These are phyloP conservation scores for Acarapis woodi DNA, from an alignment of 1,140 invertebrate genomes.

Conservation along the genomic window DNA sequence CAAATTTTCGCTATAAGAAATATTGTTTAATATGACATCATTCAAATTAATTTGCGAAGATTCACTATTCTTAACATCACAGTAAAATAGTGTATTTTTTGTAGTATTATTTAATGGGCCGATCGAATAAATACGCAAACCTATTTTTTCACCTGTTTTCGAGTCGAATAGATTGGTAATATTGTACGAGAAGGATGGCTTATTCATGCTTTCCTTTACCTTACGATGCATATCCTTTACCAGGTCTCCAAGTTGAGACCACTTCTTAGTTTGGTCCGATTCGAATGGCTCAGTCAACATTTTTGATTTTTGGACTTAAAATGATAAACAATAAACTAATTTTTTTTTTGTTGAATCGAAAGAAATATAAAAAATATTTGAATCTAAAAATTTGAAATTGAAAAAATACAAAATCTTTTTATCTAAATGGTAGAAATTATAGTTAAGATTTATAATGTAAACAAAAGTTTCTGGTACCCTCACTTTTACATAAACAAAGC, in stretches of 20 bases:
- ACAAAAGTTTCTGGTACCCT: too few species aligned
- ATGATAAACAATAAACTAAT: too few species aligned
- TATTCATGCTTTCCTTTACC: conserved; percentile 1
- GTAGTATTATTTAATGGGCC: conserved; percentile 47
- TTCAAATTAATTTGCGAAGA: background rate
- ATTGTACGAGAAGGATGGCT: conserved; percentile 38
- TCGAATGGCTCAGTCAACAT: too few species aligned
- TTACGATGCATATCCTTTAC: conserved; percentile 3
- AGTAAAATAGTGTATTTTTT: conserved; percentile 58
- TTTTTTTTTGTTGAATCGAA: too few species aligned
- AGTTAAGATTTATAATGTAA: too few species aligned
- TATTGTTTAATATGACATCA: background rate
- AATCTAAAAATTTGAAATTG: too few species aligned
- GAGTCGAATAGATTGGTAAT: conserved; percentile 32
- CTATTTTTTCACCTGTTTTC: background rate
- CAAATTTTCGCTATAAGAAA: background rate
- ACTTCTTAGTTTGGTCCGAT: conserved; percentile 7
- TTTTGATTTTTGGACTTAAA: conserved; percentile 1
- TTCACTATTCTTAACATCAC: conserved; percentile 28
- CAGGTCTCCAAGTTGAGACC: conserved; percentile 6
- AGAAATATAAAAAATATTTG: too few species aligned
- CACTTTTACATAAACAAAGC: too few species aligned
- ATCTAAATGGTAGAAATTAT: too few species aligned
- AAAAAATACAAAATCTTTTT: too few species aligned
- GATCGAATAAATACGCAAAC: conserved; percentile 49